Conservation (phyloP, 2,888 invertebrate genomes). For the Ormyrus labotus region DNA sequence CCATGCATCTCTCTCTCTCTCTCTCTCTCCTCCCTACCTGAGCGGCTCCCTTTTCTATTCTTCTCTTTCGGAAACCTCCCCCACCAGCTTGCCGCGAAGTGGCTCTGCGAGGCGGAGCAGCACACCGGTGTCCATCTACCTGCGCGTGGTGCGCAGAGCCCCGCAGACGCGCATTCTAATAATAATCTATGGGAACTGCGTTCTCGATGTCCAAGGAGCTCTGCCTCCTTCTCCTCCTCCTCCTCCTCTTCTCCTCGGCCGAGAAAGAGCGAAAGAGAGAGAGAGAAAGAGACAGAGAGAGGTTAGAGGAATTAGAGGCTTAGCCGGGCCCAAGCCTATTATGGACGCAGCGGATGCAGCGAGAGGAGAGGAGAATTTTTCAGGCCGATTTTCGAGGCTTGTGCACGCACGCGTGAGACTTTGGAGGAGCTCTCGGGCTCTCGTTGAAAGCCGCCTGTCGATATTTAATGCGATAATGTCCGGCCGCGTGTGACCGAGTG, state of each 20-base stretch:
- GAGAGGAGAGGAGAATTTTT: conserved; percentile 64
- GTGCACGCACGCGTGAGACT: conserved; percentile 12
- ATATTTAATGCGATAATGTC: conserved; percentile 74
- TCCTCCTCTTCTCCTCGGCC: neutral
- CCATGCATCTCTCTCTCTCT: conserved; percentile 44
- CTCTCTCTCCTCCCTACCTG: neutral
- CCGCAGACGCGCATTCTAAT: conserved; percentile 71
- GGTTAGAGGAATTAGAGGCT: conserved; percentile 69
- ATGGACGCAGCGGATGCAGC: conserved; percentile 69
- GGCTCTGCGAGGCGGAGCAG: conserved; percentile 66
- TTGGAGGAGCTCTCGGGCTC: neutral
- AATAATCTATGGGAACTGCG: conserved; percentile 74
- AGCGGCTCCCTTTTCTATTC: conserved; percentile 51
- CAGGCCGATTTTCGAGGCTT: conserved; percentile 61
- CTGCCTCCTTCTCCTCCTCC: conserved; percentile 9
- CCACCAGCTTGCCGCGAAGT: conserved; percentile 30
- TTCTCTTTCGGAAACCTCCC: conserved; percentile 43
- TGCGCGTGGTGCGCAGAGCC: conserved; percentile 57
- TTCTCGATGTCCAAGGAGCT: conserved; percentile 55
- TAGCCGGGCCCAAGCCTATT: conserved; percentile 69
- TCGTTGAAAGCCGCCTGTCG: conserved; percentile 72
- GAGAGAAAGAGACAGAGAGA: conserved; percentile 49
- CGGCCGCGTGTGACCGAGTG: conserved; percentile 69
- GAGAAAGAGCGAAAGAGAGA: conserved; percentile 28
- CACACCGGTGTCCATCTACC: conserved; percentile 68